Base-by-base conservation (phyloP, 2,113 vertebrate species). In the Empidonax alnorum region DNA sequence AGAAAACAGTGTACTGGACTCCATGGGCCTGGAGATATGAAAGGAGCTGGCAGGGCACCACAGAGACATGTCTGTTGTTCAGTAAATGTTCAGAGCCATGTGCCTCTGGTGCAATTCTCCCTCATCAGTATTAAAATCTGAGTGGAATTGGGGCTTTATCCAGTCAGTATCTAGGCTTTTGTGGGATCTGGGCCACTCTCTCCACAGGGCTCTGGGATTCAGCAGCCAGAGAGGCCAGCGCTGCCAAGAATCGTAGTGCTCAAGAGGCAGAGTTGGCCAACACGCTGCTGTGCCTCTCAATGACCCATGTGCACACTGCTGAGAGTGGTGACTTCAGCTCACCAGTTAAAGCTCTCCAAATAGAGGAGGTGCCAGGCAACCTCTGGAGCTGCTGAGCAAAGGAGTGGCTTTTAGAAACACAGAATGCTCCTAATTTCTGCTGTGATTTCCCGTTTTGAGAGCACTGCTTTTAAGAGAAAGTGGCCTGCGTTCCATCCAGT, bases 1-100 rank as follows among this genome's bases (percentile, higher is more conserved):
- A 31, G 79, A 50, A 94, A 80, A 27, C 0, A 2, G 71, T 41
- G 33, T 69, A 15, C 71, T 37, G 87, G 66, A n/a, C 37, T 76
- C 59, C 10, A 1, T 17, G 66, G 47, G 8, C 42, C 35, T 53
- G 55, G 33, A 39, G 55, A 41, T 62, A n/a, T 2, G 33, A 74
- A 80, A 80, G 55, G 75, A 74, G 8, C 52, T 90, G 93, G 37
- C 75, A 85, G 63, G 42, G 39, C 59, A 78, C 56, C 66, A 24
- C n/a, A 62, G 78, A 73, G 69, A n/a, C 0, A 0, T 1, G 0
- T 47, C 81, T 73, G 31, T 68, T 23, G 0, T 73, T 82, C 39
- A 65, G 37, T 49, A 87, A 67, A 82, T 42, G 23, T 49, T 31
- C 49, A 78, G 47, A 82, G 44, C 81, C 44, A 2, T 47, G 77